A percentile compares a stretch with the other conserved stretches of the same genome.
These are phyloP conservation scores for Alsophila aescularia DNA, from an alignment of 2,888 invertebrate species.

Conservation along the genomic window DNA sequence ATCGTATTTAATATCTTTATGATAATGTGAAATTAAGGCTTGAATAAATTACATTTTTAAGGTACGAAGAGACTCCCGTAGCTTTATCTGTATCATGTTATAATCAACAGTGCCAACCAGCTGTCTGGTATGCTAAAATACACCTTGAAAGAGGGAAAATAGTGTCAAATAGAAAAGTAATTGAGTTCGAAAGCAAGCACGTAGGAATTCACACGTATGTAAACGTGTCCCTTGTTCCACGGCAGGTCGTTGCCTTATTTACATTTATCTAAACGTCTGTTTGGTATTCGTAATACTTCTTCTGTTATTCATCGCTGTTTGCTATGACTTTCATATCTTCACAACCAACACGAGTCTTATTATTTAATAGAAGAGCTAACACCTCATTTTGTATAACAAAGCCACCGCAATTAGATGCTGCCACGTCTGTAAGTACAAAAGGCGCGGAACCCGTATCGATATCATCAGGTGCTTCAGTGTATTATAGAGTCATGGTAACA, in stretches of 20 bases:
- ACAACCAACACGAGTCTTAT: slow-evolving; percentile 69
- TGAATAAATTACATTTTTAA: no score
- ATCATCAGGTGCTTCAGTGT: slow-evolving; percentile 65
- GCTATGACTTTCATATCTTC: slow-evolving; percentile 59
- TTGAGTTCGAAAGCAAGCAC: slow-evolving; percentile 27
- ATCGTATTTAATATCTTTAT: not conserved
- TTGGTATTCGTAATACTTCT: not conserved
- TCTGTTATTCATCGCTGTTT: slow-evolving; percentile 12
- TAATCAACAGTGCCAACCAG: no score
- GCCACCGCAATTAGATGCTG: slow-evolving; percentile 79
- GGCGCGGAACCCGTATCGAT: slow-evolving; percentile 72
- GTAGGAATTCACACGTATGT: slow-evolving; percentile 12
- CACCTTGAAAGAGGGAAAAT: no score
- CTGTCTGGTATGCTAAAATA: no score
- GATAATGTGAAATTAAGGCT: no score
- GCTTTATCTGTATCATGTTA: no score
- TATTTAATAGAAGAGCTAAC: slow-evolving; percentile 82
- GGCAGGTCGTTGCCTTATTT: slow-evolving; percentile 1
- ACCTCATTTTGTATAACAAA: slow-evolving; percentile 83
- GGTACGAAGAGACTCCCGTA: no score
- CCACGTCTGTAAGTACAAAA: slow-evolving; percentile 73
- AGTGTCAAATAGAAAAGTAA: slow-evolving; percentile 35
- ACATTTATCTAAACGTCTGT: not conserved
- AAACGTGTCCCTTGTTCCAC: slow-evolving; percentile 1
- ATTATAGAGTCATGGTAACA: slow-evolving; percentile 1